Percentiles rank a stretch among this genome's conserved stretches.
These are phyloP conservation scores for Pedetes capensis DNA, from an alignment of 2,113 vertebrate species.

Conservation along the genomic window DNA sequence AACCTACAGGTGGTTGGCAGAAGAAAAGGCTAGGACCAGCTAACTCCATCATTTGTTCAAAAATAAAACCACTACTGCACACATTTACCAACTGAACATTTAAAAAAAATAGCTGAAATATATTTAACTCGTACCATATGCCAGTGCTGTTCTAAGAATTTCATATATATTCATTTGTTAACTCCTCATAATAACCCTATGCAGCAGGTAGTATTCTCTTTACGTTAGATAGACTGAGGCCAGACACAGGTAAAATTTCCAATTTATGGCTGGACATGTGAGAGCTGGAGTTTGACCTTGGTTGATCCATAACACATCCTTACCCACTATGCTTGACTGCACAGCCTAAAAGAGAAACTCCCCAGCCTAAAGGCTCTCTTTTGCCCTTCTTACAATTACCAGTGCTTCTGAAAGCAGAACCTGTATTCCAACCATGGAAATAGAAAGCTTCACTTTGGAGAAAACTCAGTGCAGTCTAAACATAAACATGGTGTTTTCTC, in stretches of 20 bases:
- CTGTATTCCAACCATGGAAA: not conserved
- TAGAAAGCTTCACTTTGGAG: not conserved
- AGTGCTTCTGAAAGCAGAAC: not conserved
- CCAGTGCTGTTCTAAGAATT: not conserved
- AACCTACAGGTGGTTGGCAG: not conserved
- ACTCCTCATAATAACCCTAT: not conserved
- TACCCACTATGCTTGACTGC: not conserved
- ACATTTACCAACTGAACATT: not conserved
- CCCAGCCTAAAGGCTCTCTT: not conserved
- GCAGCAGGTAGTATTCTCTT: not conserved
- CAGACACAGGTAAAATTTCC: not conserved
- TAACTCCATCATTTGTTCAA: not conserved
- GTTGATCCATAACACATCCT: not conserved
- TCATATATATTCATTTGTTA: not conserved
- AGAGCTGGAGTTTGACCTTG: not conserved
- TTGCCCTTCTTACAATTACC: not conserved
- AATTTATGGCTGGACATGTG: not conserved
- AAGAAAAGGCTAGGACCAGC: not conserved
- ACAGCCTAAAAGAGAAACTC: not conserved
- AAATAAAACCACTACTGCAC: not conserved
- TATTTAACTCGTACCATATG: not conserved
- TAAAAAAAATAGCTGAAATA: not conserved
- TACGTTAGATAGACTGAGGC: not conserved
- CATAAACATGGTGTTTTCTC: not conserved
- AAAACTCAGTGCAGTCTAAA: not conserved